Base-by-base conservation (phyloP, 23 tunicate species). In the Clavelina lepadiformis region DNA sequence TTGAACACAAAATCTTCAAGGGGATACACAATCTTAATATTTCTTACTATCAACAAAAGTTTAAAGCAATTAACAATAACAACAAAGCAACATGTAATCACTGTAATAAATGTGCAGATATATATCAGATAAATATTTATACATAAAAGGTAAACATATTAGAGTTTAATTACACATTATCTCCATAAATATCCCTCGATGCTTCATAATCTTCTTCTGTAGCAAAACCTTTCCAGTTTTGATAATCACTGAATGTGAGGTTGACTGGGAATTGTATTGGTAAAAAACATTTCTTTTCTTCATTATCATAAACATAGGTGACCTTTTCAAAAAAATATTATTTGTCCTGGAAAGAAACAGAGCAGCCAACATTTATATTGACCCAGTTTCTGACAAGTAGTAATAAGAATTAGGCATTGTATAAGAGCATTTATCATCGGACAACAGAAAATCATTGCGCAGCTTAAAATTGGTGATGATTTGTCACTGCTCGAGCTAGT, bases 261-360 rank as follows among this genome's bases (percentile, higher is more conserved):
- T 69, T 29, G 23, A 82, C 69, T 5, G 97, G 97, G 64, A 81
- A 89, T 46, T 68, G 58, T n/a, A 89, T 63, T 29, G 97, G 80
- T 3, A 28, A n/a, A 57, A 89, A 89, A 18, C 71, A 24, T 47
- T 77, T 89, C 61, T 89, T 89, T 55, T 89, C 97, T 31, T 89
- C 89, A 36, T 32, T 23, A 64, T 89, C 97, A 75, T 67, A 89
- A 30, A 89, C 75, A 71, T 89, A 89, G 29, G 76, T 63, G 18
- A 69, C 88, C 97, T 89, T 58, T n/a, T n/a, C n/a, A n/a, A n/a
- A n/a, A n/a, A n/a, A n/a, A n/a, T n/a, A n/a, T n/a, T n/a, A n/a
- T n/a, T n/a, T n/a, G n/a, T n/a, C n/a, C n/a, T n/a, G n/a, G n/a
- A n/a, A n/a, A n/a, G n/a, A n/a, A n/a, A n/a, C n/a, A n/a, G n/a